Evolutionary conservation across 2,797 vertebrate genomes (phyloP).

Genomic region (Sebastes hopkinsi): DNA sequence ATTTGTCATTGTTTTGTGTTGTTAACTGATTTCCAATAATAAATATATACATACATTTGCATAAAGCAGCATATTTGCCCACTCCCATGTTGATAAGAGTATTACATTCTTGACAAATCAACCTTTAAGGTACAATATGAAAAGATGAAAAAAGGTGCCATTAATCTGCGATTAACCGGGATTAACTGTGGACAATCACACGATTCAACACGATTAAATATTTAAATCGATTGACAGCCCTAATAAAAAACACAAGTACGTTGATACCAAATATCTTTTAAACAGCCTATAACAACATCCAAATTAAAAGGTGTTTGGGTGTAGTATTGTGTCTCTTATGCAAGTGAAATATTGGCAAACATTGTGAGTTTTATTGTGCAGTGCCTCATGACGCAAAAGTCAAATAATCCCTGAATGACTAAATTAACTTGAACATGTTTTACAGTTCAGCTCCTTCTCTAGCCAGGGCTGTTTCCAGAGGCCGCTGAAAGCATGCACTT

Average conservation of each 20-base stretch:
- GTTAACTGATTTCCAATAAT: too few species aligned
- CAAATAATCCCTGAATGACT: neutral
- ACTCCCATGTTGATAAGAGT: too few species aligned
- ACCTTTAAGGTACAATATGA: too few species aligned
- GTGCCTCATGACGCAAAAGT: neutral
- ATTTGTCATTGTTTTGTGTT: too few species aligned
- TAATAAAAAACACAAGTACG: neutral
- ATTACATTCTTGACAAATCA: too few species aligned
- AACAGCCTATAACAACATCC: neutral
- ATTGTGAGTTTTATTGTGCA: neutral
- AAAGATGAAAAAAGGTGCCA: too few species aligned
- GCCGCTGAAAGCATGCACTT: slow-evolving; percentile 17
- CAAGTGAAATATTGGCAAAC: neutral
- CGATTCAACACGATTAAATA: too few species aligned
- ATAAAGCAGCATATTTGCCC: too few species aligned
- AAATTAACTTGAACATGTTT: neutral
- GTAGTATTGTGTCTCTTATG: neutral
- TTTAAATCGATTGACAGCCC: too few species aligned
- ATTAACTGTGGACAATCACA: too few species aligned
- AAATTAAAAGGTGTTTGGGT: neutral
- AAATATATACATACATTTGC: too few species aligned
- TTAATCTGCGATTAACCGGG: too few species aligned
- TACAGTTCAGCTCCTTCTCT: neutral
- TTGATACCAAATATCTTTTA: neutral
- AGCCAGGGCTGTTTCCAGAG: slow-evolving; percentile 7